Base-by-base conservation (phyloP, 2,888 invertebrate genomes). In the Papilio gigon region DNA sequence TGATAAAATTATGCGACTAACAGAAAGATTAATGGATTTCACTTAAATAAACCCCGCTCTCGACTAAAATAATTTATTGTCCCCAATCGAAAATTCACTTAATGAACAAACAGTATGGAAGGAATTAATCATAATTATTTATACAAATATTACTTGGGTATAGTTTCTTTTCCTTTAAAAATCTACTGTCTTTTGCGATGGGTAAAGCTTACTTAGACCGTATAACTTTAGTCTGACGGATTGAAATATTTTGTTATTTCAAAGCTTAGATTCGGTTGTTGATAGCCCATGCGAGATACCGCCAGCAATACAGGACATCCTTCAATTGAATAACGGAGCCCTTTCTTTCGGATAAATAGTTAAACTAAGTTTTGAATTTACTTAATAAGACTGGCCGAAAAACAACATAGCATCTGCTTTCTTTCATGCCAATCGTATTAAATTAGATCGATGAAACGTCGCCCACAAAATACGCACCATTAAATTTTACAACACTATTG, bases 1-100 rank as follows among this genome's bases (percentile, higher is more conserved):
- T 30, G 63, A 63, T 44, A 63, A 63, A 30, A 63, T 63, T 63
- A 63, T 47, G 47, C 42, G 8, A 20, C 47, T 22, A 22, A 59
- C 59, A 37, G 63, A 35, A 47, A 63, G 47, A 63, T 63, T 63
- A 63, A 63, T 63, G 47, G 63, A 50, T 8, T 22, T 33, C 22
- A 50, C 33, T 63, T 63, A 63, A 50, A 22, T 20, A 62, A 17
- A 27, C 30, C n/a, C 30, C 22, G 62, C 47, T 20, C 22, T 20
- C 35, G 47, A 47, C 35, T 63, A 33, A 47, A 63, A 63, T 47
- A 47, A 63, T 63, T 63, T 63, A 63, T 63, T 47, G 47, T 47
- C 33, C 33, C 47, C 14, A 35, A 56, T 56, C 53, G 30, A 30
- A 56, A 56, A 56, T 56, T 17, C 30, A 25, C 53, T 56, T 56